Conservation (phyloP, 2,888 invertebrate genomes). For the Nephrotoma flavescens region DNA sequence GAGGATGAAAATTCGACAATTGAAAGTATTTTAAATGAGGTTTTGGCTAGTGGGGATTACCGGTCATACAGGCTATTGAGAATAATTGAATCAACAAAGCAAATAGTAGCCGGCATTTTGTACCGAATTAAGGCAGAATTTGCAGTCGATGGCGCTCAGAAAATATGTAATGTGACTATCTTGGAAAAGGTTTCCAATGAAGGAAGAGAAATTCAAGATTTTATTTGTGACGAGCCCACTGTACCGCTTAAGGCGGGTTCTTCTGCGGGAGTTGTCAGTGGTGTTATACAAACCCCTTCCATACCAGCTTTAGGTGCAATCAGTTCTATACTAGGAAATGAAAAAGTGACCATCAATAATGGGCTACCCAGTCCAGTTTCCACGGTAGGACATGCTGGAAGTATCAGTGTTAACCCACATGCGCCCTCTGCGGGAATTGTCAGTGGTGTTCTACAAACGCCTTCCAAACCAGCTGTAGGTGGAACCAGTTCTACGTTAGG, state of each 20-base stretch:
- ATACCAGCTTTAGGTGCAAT: no score
- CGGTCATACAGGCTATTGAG: constrained; percentile 12
- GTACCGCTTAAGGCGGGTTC: no score
- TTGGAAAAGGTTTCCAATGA: not conserved
- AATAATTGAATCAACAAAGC: constrained; percentile 33
- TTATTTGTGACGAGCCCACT: no score
- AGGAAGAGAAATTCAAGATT: no score
- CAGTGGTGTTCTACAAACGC: not conserved
- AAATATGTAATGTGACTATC: constrained; percentile 16
- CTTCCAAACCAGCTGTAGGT: not conserved
- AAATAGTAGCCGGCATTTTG: constrained; percentile 39
- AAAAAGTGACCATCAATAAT: not conserved
- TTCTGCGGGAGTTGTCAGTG: no score
- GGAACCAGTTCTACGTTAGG: no score
- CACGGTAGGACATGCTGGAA: not conserved
- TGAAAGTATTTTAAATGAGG: not conserved
- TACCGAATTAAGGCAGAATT: constrained; percentile 43
- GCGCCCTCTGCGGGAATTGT: not conserved
- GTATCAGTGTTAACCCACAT: not conserved
- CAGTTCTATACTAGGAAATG: no score
- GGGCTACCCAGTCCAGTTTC: not conserved
- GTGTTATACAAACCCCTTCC: no score
- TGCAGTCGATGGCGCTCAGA: constrained; percentile 32
- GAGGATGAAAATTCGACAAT: no score
- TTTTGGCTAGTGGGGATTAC: not conserved